Conservation (phyloP, 2,113 vertebrate species). For the Cephalophus harveyi region DNA sequence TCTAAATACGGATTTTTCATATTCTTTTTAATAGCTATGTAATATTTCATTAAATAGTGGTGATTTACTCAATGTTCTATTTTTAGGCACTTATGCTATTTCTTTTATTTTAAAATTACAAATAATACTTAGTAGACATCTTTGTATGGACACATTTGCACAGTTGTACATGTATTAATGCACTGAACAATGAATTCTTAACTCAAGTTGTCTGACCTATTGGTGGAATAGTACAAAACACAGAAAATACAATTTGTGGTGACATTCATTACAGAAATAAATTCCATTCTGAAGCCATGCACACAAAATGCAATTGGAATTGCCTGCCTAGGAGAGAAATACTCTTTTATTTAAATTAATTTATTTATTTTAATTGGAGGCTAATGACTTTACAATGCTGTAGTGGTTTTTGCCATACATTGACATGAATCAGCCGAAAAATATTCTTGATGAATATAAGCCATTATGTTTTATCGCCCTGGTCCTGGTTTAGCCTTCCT, state of each 20-base stretch:
- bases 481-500: background rate
- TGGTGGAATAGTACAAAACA: background rate
- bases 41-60: background rate
- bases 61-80: background rate
- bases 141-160: background rate
- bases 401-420: background rate
- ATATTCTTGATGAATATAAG: background rate
- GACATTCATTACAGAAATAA: background rate
- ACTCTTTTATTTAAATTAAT: background rate
- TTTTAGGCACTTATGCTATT: background rate
- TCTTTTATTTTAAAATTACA: background rate
- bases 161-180: background rate
- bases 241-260: background rate
- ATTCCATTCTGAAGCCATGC: background rate
- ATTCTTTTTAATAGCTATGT: background rate
- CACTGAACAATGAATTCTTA: background rate
- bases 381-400: background rate
- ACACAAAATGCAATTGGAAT: background rate
- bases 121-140: background rate
- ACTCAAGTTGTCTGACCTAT: background rate
- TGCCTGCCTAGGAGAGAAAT: background rate
- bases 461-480: background rate
- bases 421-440: background rate
- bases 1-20: background rate
- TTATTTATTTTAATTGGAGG: background rate